A percentile compares a stretch with the other conserved stretches of the same genome.
phyloP scores from a whole-genome alignment of 2,888 invertebrate genomes.

The Melanostoma mellinum region DNA sequence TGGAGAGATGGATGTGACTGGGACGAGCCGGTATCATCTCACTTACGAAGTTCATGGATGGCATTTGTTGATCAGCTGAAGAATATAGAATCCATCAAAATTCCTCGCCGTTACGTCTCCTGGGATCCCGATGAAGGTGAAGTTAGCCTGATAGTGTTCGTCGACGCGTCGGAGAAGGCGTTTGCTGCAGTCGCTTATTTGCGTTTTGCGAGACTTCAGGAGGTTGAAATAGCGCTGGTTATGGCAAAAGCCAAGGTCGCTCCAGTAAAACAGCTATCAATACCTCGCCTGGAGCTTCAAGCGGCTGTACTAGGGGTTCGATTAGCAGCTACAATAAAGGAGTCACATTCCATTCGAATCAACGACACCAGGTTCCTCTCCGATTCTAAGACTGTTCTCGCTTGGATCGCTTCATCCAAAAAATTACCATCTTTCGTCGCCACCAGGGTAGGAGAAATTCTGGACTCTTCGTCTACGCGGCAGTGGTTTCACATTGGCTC shows the following conservation, averaged over 20 bases:
- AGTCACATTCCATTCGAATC: background rate
- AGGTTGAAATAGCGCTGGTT: no score
- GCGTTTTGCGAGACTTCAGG: no score
- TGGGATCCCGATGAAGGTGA: background rate
- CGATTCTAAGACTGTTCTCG: slow-evolving; percentile 15
- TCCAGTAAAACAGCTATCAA: no score
- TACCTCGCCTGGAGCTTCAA: no score
- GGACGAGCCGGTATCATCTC: background rate
- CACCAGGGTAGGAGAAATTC: slow-evolving; percentile 17
- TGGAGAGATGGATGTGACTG: background rate
- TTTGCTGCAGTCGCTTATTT: no score
- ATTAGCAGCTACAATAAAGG: no score
- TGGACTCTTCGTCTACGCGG: background rate
- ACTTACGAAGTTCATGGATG: background rate
- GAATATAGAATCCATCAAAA: background rate
- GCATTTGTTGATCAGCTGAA: background rate
- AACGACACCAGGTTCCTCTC: background rate
- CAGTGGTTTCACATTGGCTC: slow-evolving; percentile 1
- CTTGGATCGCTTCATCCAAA: slow-evolving; percentile 8
- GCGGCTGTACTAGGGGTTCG: background rate
- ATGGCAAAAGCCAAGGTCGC: no score
- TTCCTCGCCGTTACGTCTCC: background rate
- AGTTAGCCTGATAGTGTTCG: slow-evolving; percentile 2
- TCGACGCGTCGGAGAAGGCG: background rate
- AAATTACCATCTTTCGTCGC: slow-evolving; percentile 20